phyloP scores from a whole-genome alignment of 2,797 vertebrate species.

The Megaceryle alcyon region DNA sequence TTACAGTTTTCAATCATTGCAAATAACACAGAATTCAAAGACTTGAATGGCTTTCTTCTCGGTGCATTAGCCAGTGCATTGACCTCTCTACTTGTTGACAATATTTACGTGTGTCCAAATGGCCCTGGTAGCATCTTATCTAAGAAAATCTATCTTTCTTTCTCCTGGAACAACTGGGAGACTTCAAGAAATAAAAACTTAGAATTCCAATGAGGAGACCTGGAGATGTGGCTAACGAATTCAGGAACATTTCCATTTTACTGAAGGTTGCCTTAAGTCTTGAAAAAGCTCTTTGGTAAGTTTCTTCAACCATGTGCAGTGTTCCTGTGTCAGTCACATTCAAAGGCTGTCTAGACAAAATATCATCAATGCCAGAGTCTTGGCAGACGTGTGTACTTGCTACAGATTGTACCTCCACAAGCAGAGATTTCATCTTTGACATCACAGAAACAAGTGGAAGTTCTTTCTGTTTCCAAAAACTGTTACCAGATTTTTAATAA shows the following conservation, averaged over 20 bases:
- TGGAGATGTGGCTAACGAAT: background rate
- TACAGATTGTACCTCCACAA: constrained; percentile 55
- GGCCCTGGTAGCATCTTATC: background rate
- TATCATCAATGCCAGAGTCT: constrained; percentile 48
- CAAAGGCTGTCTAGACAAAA: constrained; percentile 62
- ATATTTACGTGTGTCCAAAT: background rate
- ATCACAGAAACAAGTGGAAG: constrained; percentile 31
- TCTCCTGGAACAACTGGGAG: background rate
- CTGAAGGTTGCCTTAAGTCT: background rate
- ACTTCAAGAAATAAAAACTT: background rate
- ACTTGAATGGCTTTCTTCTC: background rate
- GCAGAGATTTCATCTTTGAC: constrained; percentile 50
- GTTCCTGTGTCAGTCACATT: constrained; percentile 52
- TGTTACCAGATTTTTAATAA: background rate
- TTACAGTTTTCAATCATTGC: background rate
- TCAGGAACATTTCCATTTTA: background rate
- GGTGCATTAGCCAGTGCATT: background rate
- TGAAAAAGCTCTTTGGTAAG: constrained; percentile 19
- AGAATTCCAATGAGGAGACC: background rate
- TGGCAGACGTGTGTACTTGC: constrained; percentile 23
- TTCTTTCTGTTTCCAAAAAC: constrained; percentile 21
- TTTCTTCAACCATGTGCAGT: constrained; percentile 34
- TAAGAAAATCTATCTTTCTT: background rate
- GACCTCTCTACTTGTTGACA: background rate
- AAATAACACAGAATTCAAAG: background rate